Base-by-base conservation (phyloP, 2,888 invertebrate genomes). In the Drosophila greeni region DNA sequence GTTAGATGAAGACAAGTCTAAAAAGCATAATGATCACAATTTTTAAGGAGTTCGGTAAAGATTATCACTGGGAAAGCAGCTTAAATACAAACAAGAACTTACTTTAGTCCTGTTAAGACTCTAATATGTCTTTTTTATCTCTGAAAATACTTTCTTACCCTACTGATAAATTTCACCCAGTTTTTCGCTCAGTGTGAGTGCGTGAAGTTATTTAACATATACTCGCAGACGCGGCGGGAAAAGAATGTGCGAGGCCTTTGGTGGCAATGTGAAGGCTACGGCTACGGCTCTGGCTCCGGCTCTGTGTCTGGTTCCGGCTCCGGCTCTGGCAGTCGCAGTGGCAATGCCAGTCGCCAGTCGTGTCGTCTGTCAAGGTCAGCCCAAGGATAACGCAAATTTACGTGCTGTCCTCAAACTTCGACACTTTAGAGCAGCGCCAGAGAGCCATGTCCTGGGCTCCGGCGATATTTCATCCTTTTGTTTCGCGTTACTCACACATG, bases 341-440 rank as follows among this genome's bases (percentile, higher is more conserved):
- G 34, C 49, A 54, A 14, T 37, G 36, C 31, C 43, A n/a, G 54
- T 43, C 56, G 36, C 45, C 60, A 34, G 61, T 42, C 33, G 33
- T 29, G 68, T 65, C 61, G 66, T 61, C 59, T 54, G 62, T 61
- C 84, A 85, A 85, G 85, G 85, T 85, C 85, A 84, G 58, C 70
- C 64, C 82, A 86, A 85, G 85, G 86, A 83, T 80, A 77, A 76
- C 74, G 75, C 76, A 75, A 74, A 82, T 80, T 78, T 82, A 78
- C 81, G 80, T 81, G 74, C 54, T 73, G 64, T 61, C 57, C 64
- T 43, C 51, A 51, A 66, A 60, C 74, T 71, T 61, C 73, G 68
- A 69, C 79, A 70, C 68, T 70, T 74, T 74, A 67, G 64, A 61
- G 59, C 31, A 49, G 61, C 20, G 34, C 37, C 36, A n/a, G 48